Conservation (phyloP, 2,888 invertebrate genomes). For the Lasiommata megera region DNA sequence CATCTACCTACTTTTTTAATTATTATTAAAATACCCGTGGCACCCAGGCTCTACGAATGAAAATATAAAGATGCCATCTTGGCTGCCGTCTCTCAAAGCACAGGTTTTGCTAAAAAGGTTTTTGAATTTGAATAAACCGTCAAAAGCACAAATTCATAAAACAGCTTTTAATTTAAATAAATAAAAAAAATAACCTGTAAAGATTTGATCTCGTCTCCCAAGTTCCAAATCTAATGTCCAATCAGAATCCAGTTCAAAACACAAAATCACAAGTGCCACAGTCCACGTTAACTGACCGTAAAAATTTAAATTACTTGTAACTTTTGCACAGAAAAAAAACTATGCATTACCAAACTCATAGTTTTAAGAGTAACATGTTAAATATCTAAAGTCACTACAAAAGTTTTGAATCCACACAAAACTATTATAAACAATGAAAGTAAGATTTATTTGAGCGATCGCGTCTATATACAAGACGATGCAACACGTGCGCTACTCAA, state of each 20-base stretch:
- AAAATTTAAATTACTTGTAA: conserved; percentile 29
- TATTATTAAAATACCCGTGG: no score
- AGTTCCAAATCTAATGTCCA: conserved; percentile 40
- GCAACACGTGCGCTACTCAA: conserved; percentile 42
- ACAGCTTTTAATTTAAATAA: neutral
- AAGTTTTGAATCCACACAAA: conserved; percentile 11
- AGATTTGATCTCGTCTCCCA: conserved; percentile 3
- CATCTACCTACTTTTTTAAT: no score
- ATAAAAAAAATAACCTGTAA: conserved; percentile 17
- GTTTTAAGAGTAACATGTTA: neutral
- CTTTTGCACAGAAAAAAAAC: conserved; percentile 17
- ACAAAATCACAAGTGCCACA: conserved; percentile 28
- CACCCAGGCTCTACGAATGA: no score
- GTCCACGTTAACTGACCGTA: conserved; percentile 28
- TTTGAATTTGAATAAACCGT: neutral
- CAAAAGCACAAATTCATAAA: neutral
- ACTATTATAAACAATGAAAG: conserved; percentile 15
- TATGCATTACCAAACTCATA: neutral
- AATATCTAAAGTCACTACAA: conserved; percentile 1
- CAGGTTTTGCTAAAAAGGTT: no score
- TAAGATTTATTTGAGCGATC: conserved; percentile 29
- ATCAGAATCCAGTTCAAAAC: conserved; percentile 54
- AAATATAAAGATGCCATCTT: no score
- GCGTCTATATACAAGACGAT: conserved; percentile 31
- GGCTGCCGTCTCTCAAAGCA: no score